Evolutionary conservation across 2,797 vertebrate species (phyloP).

Genomic region (Alauda arvensis): DNA sequence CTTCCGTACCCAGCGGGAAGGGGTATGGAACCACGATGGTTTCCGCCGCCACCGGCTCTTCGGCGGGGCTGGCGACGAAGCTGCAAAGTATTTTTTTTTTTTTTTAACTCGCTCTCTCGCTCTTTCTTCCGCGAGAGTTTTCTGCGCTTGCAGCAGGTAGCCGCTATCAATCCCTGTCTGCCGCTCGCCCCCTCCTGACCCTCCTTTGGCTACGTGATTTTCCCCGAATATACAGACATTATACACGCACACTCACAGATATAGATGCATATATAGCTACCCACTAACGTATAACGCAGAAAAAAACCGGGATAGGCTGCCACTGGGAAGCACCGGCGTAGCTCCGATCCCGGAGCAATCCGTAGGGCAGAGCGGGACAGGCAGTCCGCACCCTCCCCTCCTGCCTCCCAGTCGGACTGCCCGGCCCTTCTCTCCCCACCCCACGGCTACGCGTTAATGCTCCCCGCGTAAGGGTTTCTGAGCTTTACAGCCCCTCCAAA

Average conservation of each 20-base stretch:
- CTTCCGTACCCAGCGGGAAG: neutral
- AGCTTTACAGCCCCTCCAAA: neutral
- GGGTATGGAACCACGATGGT: neutral
- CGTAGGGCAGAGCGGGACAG: neutral
- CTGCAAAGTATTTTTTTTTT: neutral
- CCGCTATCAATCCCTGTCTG: neutral
- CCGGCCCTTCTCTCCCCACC: neutral
- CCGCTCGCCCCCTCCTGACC: slow-evolving; percentile 26
- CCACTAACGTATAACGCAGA: too few relatives aligned
- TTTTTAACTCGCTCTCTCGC: neutral
- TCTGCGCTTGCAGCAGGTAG: slow-evolving; percentile 5
- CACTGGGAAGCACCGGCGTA: neutral
- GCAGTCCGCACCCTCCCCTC: neutral
- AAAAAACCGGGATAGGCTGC: neutral
- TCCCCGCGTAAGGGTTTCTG: neutral
- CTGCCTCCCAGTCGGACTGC: neutral
- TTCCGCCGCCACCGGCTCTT: neutral
- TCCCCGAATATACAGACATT: neutral
- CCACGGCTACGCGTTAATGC: neutral
- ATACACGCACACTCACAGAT: neutral
- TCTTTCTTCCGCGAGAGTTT: neutral
- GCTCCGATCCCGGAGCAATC: neutral
- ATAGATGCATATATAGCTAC: neutral
- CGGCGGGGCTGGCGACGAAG: neutral
- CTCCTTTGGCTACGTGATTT: neutral